Percentiles rank a stretch among this genome's conserved stretches.
phyloP scores from a whole-genome alignment of 2,113 vertebrate genomes.

The Montifringilla adamsi region DNA sequence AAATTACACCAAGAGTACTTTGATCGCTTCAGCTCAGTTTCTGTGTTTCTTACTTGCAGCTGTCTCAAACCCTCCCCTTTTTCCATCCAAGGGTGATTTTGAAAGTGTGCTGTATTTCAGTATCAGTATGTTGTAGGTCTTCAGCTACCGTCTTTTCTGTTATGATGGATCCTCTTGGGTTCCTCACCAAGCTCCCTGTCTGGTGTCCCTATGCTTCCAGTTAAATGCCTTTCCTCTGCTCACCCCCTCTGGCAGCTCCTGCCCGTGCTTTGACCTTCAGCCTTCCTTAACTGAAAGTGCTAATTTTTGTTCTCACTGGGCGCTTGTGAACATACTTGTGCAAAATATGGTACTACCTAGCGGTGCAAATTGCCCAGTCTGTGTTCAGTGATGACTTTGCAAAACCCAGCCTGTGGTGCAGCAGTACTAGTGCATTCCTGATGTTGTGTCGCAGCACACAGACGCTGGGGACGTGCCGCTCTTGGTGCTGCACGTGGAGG shows the following conservation, averaged over 20 bases:
- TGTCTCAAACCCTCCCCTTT: background rate
- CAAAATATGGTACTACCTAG: background rate
- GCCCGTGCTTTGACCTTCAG: background rate
- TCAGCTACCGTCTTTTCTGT: background rate
- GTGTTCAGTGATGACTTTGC: background rate
- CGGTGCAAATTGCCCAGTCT: background rate
- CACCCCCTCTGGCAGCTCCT: background rate
- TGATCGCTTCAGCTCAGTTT: rapidly evolving
- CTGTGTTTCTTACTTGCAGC: background rate
- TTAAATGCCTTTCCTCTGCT: background rate
- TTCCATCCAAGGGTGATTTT: background rate
- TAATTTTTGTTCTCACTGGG: background rate
- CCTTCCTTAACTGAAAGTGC: background rate
- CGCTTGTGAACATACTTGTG: background rate
- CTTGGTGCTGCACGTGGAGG: rapidly evolving
- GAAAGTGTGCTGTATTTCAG: background rate
- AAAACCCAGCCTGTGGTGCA: rapidly evolving
- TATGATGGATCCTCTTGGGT: background rate
- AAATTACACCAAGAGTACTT: background rate
- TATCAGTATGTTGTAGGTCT: background rate
- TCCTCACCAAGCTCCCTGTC: background rate
- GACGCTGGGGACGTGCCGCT: rapidly evolving
- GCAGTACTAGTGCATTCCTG: background rate
- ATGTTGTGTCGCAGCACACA: rapidly evolving
- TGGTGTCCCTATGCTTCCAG: background rate